Percentiles rank a stretch among this genome's conserved stretches.
Conservation (phyloP, 2,797 vertebrate species). For the Philypnodon macrostomus region DNA sequence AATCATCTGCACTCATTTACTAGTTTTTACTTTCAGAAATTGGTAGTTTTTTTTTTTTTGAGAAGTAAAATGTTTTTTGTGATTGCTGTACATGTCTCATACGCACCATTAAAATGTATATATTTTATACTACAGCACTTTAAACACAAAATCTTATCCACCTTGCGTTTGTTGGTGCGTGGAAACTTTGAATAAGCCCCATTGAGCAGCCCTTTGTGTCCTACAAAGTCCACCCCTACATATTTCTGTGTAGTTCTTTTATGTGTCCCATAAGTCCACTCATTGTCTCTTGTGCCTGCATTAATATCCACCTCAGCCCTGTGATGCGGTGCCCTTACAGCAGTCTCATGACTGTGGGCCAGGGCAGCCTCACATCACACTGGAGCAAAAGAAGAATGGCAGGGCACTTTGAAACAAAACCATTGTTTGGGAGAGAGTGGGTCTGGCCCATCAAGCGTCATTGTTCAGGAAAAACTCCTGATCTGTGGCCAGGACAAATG, state of each 20-base stretch:
- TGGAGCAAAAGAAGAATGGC: slow-evolving; percentile 60
- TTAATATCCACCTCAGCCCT: slow-evolving; percentile 40
- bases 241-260: slow-evolving; percentile 22
- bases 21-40: too few relatives aligned
- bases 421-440: slow-evolving; percentile 72
- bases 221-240: slow-evolving; percentile 9
- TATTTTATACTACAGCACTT: too few relatives aligned
- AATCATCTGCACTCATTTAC: too few relatives aligned
- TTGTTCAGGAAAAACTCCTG: slow-evolving; percentile 74
- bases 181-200: neutral
- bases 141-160: too few relatives aligned
- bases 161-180: too few relatives aligned
- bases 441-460: slow-evolving; percentile 71
- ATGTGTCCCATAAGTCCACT: slow-evolving; percentile 26
- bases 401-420: slow-evolving; percentile 67
- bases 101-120: too few relatives aligned
- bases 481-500: slow-evolving; percentile 74
- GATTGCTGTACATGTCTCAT: too few relatives aligned
- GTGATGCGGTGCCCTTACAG: slow-evolving; percentile 28
- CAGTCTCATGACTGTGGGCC: slow-evolving; percentile 75
- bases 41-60: too few relatives aligned
- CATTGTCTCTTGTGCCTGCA: slow-evolving; percentile 29
- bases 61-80: too few relatives aligned
- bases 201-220: slow-evolving; percentile 9
- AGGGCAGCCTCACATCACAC: slow-evolving; percentile 60